Evolutionary conservation across 2,888 invertebrate species (phyloP).

Genomic region (Aleiodes alternator): DNA sequence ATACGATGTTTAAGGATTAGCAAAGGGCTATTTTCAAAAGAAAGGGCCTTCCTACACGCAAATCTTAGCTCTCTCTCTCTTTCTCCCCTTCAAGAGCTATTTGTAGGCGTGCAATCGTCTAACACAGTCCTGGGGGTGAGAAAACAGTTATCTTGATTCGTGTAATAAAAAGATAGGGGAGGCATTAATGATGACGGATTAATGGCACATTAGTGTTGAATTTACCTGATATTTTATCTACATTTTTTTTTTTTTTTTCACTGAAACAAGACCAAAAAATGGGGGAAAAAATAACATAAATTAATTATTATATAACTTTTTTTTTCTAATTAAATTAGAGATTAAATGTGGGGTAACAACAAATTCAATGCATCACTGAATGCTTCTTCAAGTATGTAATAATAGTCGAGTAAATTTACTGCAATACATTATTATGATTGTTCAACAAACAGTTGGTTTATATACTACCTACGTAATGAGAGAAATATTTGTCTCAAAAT

Average conservation of each 20-base stretch:
- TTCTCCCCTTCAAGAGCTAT: background rate
- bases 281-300: background rate
- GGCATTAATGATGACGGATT: conserved; percentile 47
- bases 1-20: background rate
- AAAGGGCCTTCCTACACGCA: conserved; percentile 8
- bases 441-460: background rate
- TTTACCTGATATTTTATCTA: conserved; percentile 21
- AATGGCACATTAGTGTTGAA: conserved; percentile 38
- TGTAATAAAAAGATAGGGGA: conserved; percentile 32
- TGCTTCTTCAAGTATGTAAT: conserved; percentile 19
- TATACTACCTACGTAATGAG: background rate
- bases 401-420: conserved; percentile 27
- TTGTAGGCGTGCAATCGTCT: conserved; percentile 30
- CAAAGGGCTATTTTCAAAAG: background rate
- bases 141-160: conserved; percentile 42
- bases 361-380: conserved; percentile 16
- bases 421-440: conserved; percentile 15
- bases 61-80: conserved; percentile 26
- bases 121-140: conserved; percentile 19
- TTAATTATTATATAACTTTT: background rate
- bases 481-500: conserved; percentile 27
- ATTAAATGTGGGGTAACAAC: conserved; percentile 17
- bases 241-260: background rate
- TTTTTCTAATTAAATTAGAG: background rate
- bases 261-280: background rate